These are phyloP conservation scores for Sebastolobus alascanus DNA, from an alignment of 2,797 vertebrate genomes.

Conservation along the genomic window DNA sequence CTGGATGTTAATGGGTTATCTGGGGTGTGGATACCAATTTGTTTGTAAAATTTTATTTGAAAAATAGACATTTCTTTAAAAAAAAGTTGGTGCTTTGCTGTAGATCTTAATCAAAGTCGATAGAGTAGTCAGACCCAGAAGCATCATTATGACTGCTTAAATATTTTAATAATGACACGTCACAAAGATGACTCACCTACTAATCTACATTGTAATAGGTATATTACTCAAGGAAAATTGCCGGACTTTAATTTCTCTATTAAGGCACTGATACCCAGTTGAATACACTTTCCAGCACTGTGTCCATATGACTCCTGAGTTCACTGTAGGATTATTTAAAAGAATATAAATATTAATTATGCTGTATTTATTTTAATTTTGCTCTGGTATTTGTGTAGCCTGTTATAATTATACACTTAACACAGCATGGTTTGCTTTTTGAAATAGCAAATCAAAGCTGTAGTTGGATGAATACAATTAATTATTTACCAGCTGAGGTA, in stretches of 20 bases:
- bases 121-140: neutral
- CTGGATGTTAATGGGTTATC: neutral
- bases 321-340: neutral
- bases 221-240: neutral
- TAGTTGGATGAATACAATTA: neutral
- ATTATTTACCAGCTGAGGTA: neutral
- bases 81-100: too few relatives aligned
- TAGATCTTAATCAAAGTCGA: too few relatives aligned
- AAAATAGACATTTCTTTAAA: too few relatives aligned
- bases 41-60: neutral
- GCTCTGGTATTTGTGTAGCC: neutral
- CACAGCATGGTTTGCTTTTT: neutral
- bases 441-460: neutral
- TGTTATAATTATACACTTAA: neutral
- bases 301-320: neutral
- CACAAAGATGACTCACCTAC: neutral
- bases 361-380: neutral
- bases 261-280: neutral
- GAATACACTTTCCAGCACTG: neutral
- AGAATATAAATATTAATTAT: neutral
- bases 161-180: neutral
- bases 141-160: neutral
- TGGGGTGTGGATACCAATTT: neutral
- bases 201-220: neutral
- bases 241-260: neutral